Base-by-base conservation (phyloP, 2,113 vertebrate species). In the Pogonocichla stellata region DNA sequence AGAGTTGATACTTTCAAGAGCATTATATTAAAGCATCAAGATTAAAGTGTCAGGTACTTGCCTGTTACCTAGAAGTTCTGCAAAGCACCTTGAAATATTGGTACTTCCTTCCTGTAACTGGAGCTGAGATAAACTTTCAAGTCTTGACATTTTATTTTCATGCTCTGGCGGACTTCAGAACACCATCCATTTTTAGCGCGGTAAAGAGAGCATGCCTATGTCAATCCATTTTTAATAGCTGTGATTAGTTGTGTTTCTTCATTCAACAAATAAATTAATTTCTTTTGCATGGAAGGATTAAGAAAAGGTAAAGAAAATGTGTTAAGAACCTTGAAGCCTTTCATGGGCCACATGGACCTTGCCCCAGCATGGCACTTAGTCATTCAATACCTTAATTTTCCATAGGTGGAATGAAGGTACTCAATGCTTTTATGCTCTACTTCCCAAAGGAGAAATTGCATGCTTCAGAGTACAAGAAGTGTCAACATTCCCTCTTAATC, bases 61-160 rank as follows among this genome's bases (percentile, higher is more conserved):
- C 31, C 51, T 95, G 80, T 86, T 66, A 82, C 47, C 8, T 29
- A 66, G 24, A 90, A 93, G 42, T 86, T 82, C 54, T 82, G 33
- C n/a, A 87, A 85, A 92, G 38, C 43, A 82, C 34, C 66, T 94
- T 91, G 91, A 92, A 95, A 82, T 91, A 87, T 60, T 82, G 66
- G 66, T 71, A 26, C 36, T 85, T 81, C 19, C 26, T 84, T 91
- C 20, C 50, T 45, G 2, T 36, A 87, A 79, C 45, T 61, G 58
- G 33, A 85, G 54, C 40, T 34, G 33, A 65, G 47, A 89, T 65
- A 90, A 90, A 62, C 43, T 75, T 95, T 80, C 38, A 85, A 89
- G 84, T 80, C 42, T 60, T 89, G 36, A 85, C 66, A 75, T 65
- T 78, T 73, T 90, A 69, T 88, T 88, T 85, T 50, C 42, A 45